A percentile compares a stretch with the other conserved stretches of the same genome.
Conservation (phyloP, 2,797 vertebrate species). For the Rallus crepitans region DNA sequence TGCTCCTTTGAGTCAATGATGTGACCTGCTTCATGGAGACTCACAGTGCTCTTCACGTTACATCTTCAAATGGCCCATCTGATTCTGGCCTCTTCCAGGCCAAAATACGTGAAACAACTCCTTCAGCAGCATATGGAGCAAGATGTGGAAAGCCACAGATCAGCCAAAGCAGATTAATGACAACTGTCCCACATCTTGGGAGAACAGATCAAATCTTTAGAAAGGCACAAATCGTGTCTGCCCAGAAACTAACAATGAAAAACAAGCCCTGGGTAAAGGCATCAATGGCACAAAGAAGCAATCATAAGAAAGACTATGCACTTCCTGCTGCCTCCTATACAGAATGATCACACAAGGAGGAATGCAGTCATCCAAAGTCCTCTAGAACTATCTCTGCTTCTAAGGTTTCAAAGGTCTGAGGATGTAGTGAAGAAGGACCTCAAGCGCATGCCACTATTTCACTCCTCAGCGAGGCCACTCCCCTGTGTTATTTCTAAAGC, state of each 20-base stretch:
- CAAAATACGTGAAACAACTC: background rate
- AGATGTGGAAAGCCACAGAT: background rate
- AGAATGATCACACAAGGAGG: background rate
- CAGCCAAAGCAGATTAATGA: background rate
- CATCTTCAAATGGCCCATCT: background rate
- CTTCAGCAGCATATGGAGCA: background rate
- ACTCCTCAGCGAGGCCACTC: background rate
- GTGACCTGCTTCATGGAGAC: background rate
- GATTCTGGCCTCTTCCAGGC: background rate
- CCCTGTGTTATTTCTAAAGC: fast-evolving
- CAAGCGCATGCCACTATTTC: fast-evolving
- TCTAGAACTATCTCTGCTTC: background rate
- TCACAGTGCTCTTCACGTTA: background rate
- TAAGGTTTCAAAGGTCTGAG: background rate
- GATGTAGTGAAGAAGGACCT: background rate
- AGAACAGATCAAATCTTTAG: background rate
- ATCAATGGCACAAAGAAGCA: background rate
- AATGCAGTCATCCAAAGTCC: background rate
- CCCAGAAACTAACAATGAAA: background rate
- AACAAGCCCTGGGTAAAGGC: fast-evolving
- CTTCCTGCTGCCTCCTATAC: background rate
- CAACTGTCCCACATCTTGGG: background rate
- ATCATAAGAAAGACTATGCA: background rate
- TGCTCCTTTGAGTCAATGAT: background rate
- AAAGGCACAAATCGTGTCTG: background rate